phyloP scores from a whole-genome alignment of 2,797 vertebrate genomes.

The Enteromius unitaeniatus region DNA sequence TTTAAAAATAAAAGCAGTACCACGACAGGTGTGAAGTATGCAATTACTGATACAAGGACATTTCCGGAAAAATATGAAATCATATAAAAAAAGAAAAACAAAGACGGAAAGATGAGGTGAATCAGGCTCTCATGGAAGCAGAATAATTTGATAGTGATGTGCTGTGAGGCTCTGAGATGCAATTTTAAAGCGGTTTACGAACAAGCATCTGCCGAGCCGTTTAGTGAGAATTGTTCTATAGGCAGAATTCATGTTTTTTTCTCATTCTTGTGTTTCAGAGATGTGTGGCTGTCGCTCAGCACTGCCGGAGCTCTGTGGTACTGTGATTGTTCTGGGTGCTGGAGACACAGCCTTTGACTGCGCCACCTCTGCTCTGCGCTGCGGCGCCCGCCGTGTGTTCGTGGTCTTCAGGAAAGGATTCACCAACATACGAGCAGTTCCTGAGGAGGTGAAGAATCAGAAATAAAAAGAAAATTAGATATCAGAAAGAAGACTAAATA shows the following conservation, averaged over 20 bases:
- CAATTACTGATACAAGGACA: conserved; percentile 81
- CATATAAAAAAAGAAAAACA: conserved; percentile 14
- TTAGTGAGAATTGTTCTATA: conserved; percentile 78
- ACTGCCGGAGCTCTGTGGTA: conserved; percentile 84
- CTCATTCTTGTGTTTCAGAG: conserved; percentile 72
- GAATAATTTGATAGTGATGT: conserved; percentile 85
- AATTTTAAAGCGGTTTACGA: conserved; percentile 85
- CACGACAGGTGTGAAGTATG: conserved; percentile 72
- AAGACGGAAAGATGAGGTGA: conserved; percentile 65
- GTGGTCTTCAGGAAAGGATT: conserved; percentile 94
- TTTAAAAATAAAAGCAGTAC: conserved; percentile 66
- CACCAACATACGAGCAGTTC: conserved; percentile 93
- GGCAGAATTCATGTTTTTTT: conserved; percentile 39
- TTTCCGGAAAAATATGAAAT: conserved; percentile 62
- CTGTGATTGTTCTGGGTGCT: conserved; percentile 90
- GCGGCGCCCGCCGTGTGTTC: conserved; percentile 88
- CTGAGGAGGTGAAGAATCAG: conserved; percentile 87
- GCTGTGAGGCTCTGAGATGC: conserved; percentile 80
- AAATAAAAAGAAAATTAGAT: not conserved
- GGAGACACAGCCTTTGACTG: conserved; percentile 98
- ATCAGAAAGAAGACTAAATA: not conserved
- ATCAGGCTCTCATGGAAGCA: conserved; percentile 81
- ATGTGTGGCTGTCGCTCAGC: conserved; percentile 87
- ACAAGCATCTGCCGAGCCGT: conserved; percentile 81
- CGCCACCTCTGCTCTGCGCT: conserved; percentile 92